phyloP scores from a whole-genome alignment of 2,797 vertebrate species.

The Otus scops region DNA sequence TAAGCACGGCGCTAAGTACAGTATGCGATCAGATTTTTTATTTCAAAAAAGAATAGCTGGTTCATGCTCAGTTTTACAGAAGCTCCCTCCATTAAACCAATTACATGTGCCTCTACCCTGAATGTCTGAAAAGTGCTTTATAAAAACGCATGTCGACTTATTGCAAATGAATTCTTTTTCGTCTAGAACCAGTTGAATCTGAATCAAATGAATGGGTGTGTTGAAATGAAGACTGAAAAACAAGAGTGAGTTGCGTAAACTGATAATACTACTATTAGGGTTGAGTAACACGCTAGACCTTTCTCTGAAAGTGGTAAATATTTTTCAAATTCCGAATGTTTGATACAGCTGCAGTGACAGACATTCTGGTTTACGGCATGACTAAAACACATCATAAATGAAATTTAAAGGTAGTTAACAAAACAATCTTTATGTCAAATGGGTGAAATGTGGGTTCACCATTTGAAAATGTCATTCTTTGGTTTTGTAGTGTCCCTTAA shows the following conservation, averaged over 20 bases:
- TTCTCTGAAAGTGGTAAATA: background rate
- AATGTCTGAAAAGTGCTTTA: background rate
- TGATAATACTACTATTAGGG: background rate
- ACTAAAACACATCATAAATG: slow-evolving; percentile 1
- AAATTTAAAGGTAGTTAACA: slow-evolving; percentile 16
- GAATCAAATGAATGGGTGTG: background rate
- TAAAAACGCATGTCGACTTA: background rate
- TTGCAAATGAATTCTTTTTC: background rate
- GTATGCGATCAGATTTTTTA: background rate
- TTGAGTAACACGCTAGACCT: background rate
- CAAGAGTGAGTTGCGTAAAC: background rate
- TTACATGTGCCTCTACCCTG: background rate
- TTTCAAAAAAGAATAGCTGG: background rate
- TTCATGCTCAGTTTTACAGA: background rate
- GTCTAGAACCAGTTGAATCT: background rate
- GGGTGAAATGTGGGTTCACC: background rate
- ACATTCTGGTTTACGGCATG: background rate
- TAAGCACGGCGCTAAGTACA: background rate
- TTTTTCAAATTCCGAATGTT: background rate
- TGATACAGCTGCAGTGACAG: background rate
- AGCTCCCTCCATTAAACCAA: background rate
- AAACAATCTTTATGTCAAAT: background rate
- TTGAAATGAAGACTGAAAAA: slow-evolving; percentile 12
- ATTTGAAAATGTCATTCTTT: background rate
- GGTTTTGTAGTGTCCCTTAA: slow-evolving; percentile 23